Conservation (phyloP, 2,888 invertebrate genomes). For the Theodoxus fluviatilis region DNA sequence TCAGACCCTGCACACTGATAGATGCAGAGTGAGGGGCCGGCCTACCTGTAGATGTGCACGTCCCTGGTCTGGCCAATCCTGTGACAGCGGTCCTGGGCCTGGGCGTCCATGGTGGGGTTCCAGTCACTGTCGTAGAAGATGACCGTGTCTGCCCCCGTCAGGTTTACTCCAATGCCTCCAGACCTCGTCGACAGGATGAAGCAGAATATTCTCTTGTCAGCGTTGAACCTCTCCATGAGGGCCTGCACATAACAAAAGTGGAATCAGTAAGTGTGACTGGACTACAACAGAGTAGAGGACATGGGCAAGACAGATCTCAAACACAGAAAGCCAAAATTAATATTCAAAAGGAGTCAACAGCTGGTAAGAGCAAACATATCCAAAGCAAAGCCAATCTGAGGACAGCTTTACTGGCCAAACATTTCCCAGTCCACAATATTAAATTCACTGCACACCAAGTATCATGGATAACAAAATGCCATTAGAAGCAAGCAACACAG, state of each 20-base stretch:
- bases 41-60: slow-evolving; percentile 90
- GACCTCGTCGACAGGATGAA: slow-evolving; percentile 97
- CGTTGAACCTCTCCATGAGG: slow-evolving; percentile 97
- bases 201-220: slow-evolving; percentile 91
- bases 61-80: slow-evolving; percentile 98
- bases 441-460: background rate
- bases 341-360: no score
- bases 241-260: slow-evolving; percentile 67
- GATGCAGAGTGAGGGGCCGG: no score
- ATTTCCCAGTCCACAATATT: background rate
- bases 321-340: background rate
- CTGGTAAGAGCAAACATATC: no score
- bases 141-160: slow-evolving; percentile 98
- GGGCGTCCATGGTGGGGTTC: slow-evolving; percentile 99
- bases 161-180: slow-evolving; percentile 96
- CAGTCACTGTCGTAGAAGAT: slow-evolving; percentile 99
- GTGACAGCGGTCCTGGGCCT: slow-evolving; percentile 80
- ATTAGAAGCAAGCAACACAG: no score
- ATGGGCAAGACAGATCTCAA: background rate
- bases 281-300: no score
- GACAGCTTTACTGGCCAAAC: background rate
- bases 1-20: no score
- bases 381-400: background rate
- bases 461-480: no score
- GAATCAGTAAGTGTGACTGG: background rate